Conservation (phyloP, 2,113 vertebrate species). For the Mustelus asterias region DNA sequence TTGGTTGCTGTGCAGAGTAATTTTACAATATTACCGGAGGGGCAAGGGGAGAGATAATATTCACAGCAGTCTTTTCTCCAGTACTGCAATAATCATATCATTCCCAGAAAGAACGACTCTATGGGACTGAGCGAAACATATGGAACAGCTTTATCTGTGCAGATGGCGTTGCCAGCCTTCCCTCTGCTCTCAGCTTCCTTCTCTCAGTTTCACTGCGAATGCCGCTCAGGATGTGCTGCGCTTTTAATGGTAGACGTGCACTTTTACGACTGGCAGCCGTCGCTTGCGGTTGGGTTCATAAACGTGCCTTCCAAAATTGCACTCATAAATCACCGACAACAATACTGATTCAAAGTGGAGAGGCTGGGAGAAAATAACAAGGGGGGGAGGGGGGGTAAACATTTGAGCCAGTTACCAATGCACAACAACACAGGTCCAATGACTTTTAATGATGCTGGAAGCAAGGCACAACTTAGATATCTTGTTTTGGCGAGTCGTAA, state of each 20-base stretch:
- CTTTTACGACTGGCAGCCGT: background rate
- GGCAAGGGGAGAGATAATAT: background rate
- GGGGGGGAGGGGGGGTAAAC: background rate
- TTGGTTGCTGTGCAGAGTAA: background rate
- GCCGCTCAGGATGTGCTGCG: background rate
- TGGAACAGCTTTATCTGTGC: background rate
- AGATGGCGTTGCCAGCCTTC: background rate
- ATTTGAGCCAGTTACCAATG: background rate
- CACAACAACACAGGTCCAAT: background rate
- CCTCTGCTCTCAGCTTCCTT: background rate
- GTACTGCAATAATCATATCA: background rate
- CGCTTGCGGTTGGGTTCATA: background rate
- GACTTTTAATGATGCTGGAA: slow-evolving; percentile 25
- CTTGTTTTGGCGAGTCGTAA: slow-evolving; percentile 58
- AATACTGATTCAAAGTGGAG: background rate
- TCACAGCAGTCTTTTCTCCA: slow-evolving; percentile 11
- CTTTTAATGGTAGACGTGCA: background rate
- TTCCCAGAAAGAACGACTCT: background rate
- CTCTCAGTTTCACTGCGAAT: background rate
- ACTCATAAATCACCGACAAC: background rate
- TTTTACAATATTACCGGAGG: background rate
- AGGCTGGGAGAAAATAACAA: background rate
- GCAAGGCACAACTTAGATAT: slow-evolving; percentile 65
- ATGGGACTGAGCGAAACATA: background rate
- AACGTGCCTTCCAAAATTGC: background rate